These are phyloP conservation scores for Tupiocoris notatus DNA, from an alignment of 2,888 invertebrate species.

Conservation along the genomic window DNA sequence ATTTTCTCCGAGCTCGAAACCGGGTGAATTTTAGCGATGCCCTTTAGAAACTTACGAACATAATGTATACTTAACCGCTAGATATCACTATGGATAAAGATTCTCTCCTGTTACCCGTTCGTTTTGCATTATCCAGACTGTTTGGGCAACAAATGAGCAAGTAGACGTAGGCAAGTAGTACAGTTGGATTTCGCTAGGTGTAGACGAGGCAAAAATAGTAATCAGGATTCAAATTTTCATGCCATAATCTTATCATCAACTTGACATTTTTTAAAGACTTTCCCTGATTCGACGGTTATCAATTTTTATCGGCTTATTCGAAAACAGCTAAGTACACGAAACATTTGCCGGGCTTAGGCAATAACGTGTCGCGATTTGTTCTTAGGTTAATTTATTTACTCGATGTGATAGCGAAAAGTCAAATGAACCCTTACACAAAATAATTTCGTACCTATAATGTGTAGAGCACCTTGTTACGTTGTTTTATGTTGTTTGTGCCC, in stretches of 20 bases:
- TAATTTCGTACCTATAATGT: conserved; percentile 3
- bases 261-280: not conserved
- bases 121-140: too few relatives aligned
- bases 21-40: not conserved
- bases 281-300: not conserved
- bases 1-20: not conserved
- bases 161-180: too few relatives aligned
- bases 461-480: conserved; percentile 8
- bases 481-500: not conserved
- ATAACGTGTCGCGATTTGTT: not conserved
- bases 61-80: not conserved
- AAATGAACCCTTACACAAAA: conserved; percentile 11
- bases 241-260: too few relatives aligned
- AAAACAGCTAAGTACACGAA: not conserved
- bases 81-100: too few relatives aligned
- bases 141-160: too few relatives aligned
- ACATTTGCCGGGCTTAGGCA: conserved; percentile 11
- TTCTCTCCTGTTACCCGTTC: too few relatives aligned
- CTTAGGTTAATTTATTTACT: not conserved
- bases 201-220: too few relatives aligned
- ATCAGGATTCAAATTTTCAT: too few relatives aligned
- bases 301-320: not conserved
- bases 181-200: too few relatives aligned
- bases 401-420: conserved; percentile 4
- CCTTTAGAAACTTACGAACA: not conserved